Conservation (phyloP, 2,888 invertebrate species). For the Pyrochroa serraticornis region DNA sequence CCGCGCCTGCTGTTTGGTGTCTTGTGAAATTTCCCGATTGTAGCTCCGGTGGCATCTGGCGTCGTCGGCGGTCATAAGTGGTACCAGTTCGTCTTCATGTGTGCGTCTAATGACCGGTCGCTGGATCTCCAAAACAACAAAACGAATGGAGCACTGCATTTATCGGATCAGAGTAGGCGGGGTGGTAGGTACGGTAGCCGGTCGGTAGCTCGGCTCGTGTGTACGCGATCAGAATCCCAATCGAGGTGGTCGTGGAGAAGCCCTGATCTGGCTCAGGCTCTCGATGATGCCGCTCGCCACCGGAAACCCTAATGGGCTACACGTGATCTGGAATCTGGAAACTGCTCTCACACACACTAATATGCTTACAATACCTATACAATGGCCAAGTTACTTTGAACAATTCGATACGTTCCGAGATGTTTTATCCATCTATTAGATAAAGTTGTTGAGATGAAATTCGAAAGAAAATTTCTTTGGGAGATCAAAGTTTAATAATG, state of each 20-base stretch:
- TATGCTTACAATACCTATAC: conserved; percentile 51
- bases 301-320: conserved; percentile 58
- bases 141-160: conserved; percentile 54
- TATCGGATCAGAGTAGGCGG: conserved; percentile 57
- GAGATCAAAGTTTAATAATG: too few relatives aligned
- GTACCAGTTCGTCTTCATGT: too few relatives aligned
- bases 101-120: conserved; percentile 50
- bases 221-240: conserved; percentile 55
- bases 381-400: conserved; percentile 52
- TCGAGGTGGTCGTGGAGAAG: conserved; percentile 10
- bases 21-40: too few relatives aligned
- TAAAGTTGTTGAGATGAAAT: too few relatives aligned
- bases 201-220: conserved; percentile 41
- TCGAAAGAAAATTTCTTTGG: too few relatives aligned
- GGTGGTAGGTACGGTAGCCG: conserved; percentile 48
- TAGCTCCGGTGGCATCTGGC: too few relatives aligned
- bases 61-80: too few relatives aligned
- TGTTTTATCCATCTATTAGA: too few relatives aligned
- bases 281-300: conserved; percentile 42
- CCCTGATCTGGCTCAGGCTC: conserved; percentile 32
- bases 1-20: too few relatives aligned
- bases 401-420: conserved; percentile 28
- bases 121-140: conserved; percentile 47
- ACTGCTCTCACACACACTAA: conserved; percentile 45
- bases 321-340: conserved; percentile 58